Base-by-base conservation (phyloP, 2,888 invertebrate genomes). In the Chorisops tibialis region DNA sequence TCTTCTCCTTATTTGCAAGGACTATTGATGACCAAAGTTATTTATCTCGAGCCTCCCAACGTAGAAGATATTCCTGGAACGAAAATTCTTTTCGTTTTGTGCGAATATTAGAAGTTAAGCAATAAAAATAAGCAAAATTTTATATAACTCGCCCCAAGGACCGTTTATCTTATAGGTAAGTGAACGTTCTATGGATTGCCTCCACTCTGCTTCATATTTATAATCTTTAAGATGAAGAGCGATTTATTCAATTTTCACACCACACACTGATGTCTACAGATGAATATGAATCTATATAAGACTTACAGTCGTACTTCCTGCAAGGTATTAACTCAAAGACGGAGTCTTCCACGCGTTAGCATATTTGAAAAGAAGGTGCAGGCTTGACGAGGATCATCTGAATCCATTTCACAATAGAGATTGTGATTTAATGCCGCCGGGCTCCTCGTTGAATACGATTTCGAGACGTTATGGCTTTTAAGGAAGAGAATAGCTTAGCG, bases 401-500 rank as follows among this genome's bases (percentile, higher is more conserved):
- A 41, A 39, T 21, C 24, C 52, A 41, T 41, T 41, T 24, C 39
- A 54, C 21, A 41, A 21, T 24, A 21, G 41, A 54, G 52, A 54
- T 54, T 54, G 39, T 54, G 51, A 51, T 51, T 51, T 51, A 37
- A 37, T 51, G 52, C 52, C 52, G 39, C 22, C 39, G 22, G 16
- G 39, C 52, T 39, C 39, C 16, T 39, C 52, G 22, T 21, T 41
- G 52, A 54, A 54, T 54, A 41, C n/a, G 52, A 54, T 54, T 54
- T 54, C 39, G 22, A 39, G 39, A 54, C 35, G 9, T 39, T n/a
- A 38, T 16, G 39, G 39, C 22, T 41, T 24, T 24, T 22, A 21
- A 51, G n/a, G 38, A 6, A 35, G 6, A 37, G 16, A 51, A 51
- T 16, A 21, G 37, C 19, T 51, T 9, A 21, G 4, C 38, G 18